Evolutionary conservation across 2,888 invertebrate species (phyloP), one percentile per base, ranked within the genome.

Genomic region (Ctenicera cuprea): DNA sequence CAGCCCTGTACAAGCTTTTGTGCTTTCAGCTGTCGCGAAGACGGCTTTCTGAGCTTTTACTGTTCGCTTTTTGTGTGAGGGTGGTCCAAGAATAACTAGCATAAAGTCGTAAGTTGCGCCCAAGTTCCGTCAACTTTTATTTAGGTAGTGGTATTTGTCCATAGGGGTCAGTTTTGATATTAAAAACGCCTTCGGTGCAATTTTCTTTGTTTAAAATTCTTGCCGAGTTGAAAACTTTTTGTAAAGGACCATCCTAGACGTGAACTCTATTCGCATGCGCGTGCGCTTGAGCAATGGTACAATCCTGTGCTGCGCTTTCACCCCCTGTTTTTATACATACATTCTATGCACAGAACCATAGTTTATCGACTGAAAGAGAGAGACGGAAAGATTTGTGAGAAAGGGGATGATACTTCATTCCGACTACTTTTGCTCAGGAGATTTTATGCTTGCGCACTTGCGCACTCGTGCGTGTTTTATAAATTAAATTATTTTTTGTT

Each of bases 401-500:
- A 79, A 77, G 69, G 75, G 76, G 75, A 76, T 65, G 75, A 77
- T 78, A 80, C 72, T 70, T 71, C 76, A 77, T 80, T 76, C 78
- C 52, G 57, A 73, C 61, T 77, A 54, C 62, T 76, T 78, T 78
- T 75, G 63, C 64, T 66, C 63, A 54, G 65, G 78, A 71, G 41
- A 62, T 54, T 63, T 64, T 8, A 43, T 70, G 50, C 22, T 18
- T 26, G 22, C 20, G 68, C 76, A 74, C 76, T 61, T 74, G 77
- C 77, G 67, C 76, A 37, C 33, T 68, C 14, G 70, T 67, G 66
- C 68, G 63, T 73, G 66, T 73, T 73, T 72, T 73, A 62, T 64
- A 80, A 78, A 80, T 80, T 80, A 78, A 78, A 80, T 80, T 79
- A 78, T 77, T 76, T 77, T 78, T 79, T 79, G 70, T 72, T 66